Percentiles rank a stretch among this genome's conserved stretches.
Conservation (phyloP, 2,113 vertebrate species). For the Oryctolagus cuniculus region mOryCun1.1 NC_091436.1:23426001-23426500, state of each 20-base stretch:
- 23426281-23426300: background rate
- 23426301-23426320: background rate
- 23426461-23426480: background rate
- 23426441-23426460: background rate
- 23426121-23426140: background rate
- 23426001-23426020: background rate
- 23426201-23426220: background rate
- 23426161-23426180: background rate
- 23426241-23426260: background rate
- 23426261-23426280: background rate
- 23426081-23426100: background rate
- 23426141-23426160: too few species aligned
- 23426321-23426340: background rate
- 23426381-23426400: background rate
- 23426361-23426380: background rate
- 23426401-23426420: background rate
- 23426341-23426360: background rate
- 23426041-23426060: background rate
- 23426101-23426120: background rate
- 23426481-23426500: background rate
- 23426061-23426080: background rate
- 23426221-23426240: background rate
- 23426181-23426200: background rate
- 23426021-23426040: background rate
- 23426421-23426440: background rate